Percentiles rank a stretch among this genome's conserved stretches.
phyloP scores from a whole-genome alignment of 2,888 invertebrate genomes.

The Pollenia amentaria region DNA sequence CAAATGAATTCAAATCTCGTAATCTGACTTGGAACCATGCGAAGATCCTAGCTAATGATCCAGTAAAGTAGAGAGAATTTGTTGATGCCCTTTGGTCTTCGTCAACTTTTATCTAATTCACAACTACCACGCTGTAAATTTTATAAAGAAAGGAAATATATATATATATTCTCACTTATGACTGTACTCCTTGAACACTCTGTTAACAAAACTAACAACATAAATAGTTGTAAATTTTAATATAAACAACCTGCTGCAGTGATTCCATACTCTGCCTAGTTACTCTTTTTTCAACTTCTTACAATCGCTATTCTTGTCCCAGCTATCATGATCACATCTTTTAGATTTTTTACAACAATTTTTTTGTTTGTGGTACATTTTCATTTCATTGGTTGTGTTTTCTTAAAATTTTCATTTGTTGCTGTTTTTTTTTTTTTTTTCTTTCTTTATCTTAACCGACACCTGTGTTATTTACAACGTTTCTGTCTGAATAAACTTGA shows the following conservation, averaged over 20 bases:
- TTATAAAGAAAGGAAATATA: too few relatives aligned
- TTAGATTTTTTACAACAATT: background rate
- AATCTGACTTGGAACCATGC: too few relatives aligned
- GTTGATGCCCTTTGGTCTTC: too few relatives aligned
- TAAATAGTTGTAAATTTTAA: slow-evolving; percentile 45
- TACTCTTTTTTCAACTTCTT: slow-evolving; percentile 26
- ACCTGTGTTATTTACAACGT: slow-evolving; percentile 62
- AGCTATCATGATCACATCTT: slow-evolving; percentile 63
- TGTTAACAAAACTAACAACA: background rate
- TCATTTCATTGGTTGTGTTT: slow-evolving; percentile 69
- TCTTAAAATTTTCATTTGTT: slow-evolving; percentile 59
- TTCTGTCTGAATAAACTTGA: slow-evolving; percentile 45
- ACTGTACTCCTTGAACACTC: background rate
- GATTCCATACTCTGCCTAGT: slow-evolving; percentile 23
- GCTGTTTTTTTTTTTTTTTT: slow-evolving; percentile 23
- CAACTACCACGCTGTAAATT: too few relatives aligned
- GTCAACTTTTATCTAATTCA: too few relatives aligned
- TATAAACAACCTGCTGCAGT: slow-evolving; percentile 58
- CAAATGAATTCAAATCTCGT: too few relatives aligned
- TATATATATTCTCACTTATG: background rate
- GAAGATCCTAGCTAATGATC: too few relatives aligned
- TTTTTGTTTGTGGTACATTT: slow-evolving; percentile 69
- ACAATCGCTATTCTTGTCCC: slow-evolving; percentile 21
- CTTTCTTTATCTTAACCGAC: slow-evolving; percentile 70
- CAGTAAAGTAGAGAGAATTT: too few relatives aligned